Evolutionary conservation across 2,888 invertebrate genomes (phyloP).

Genomic region (Sesia apiformis): DNA sequence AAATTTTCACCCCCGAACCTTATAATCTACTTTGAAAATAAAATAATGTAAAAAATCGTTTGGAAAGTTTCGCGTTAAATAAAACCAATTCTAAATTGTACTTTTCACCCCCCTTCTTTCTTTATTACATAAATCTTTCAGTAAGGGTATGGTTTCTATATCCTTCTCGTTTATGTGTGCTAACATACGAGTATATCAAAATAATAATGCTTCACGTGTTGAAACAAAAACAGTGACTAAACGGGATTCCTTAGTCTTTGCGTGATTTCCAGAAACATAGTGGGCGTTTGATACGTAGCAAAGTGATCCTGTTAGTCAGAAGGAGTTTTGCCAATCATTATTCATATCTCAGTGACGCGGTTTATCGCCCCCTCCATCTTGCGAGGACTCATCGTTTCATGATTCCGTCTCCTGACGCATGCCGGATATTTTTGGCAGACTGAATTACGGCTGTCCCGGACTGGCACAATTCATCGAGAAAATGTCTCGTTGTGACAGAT

Average conservation of each 20-base stretch:
- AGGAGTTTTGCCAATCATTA: constrained; percentile 55
- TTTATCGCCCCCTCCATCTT: constrained; percentile 43
- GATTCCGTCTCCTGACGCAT: constrained; percentile 52
- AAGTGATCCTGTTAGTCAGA: constrained; percentile 31
- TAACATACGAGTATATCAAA: too few species aligned
- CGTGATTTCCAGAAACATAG: constrained; percentile 20
- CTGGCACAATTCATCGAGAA: constrained; percentile 18
- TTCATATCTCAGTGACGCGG: constrained; percentile 36
- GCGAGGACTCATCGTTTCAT: constrained; percentile 44
- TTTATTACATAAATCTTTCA: too few species aligned
- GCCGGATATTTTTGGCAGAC: constrained; percentile 41
- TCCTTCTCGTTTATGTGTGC: too few species aligned
- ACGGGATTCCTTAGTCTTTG: background rate
- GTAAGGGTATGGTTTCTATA: too few species aligned
- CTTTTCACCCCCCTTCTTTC: too few species aligned
- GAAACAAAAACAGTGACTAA: too few species aligned
- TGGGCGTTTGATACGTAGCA: constrained; percentile 22
- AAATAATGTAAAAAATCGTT: too few species aligned
- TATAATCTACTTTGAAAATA: too few species aligned
- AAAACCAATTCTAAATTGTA: too few species aligned
- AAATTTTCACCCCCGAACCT: background rate
- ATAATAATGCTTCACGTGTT: too few species aligned
- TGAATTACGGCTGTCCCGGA: constrained; percentile 9
- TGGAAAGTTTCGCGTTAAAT: too few species aligned
- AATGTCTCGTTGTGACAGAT: background rate